These are phyloP conservation scores for Anoura caudifer DNA, from an alignment of 2,113 vertebrate genomes.

Conservation along the genomic window DNA sequence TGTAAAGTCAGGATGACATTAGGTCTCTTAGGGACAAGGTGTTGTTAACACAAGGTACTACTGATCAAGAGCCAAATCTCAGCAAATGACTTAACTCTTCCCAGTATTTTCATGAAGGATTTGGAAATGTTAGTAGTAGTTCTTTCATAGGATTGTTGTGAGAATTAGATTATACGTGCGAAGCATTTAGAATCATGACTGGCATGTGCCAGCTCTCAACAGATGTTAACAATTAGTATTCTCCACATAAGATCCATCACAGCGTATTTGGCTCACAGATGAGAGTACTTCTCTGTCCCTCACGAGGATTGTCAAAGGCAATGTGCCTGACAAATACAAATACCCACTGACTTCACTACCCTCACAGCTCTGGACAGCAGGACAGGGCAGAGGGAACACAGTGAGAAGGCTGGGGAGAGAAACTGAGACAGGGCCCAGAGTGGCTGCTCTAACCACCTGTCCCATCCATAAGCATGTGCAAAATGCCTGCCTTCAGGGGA, in stretches of 20 bases:
- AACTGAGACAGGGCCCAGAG: neutral
- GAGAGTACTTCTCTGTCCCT: neutral
- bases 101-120: neutral
- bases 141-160: neutral
- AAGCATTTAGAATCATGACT: neutral
- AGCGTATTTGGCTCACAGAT: neutral
- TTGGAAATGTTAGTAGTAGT: neutral
- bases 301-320: neutral
- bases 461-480: accelerated
- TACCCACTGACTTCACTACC: neutral
- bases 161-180: neutral
- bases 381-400: neutral
- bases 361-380: neutral
- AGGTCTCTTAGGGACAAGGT: neutral
- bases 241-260: neutral
- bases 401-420: neutral
- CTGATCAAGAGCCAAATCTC: neutral
- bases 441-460: neutral
- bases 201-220: neutral
- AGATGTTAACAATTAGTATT: neutral
- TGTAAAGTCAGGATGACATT: neutral
- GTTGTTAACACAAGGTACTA: neutral
- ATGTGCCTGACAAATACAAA: neutral
- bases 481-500: neutral
- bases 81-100: neutral